Conservation (phyloP, 2,888 invertebrate species). For the Diarsia rubi region DNA sequence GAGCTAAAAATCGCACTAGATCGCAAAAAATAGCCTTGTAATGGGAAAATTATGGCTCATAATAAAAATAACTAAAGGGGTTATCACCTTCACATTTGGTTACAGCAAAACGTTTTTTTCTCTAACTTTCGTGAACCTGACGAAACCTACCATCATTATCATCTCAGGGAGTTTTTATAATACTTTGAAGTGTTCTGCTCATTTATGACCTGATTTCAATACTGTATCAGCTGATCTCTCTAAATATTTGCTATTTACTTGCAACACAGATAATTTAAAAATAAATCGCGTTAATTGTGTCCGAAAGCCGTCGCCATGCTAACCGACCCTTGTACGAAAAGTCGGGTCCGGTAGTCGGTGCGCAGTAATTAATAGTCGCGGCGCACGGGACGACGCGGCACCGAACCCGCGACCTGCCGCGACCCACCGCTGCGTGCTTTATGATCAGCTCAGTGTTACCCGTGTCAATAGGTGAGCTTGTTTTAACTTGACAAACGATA, state of each 20-base stretch:
- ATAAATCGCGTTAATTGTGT: neutral
- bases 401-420: constrained; percentile 72
- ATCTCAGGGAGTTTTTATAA: too few relatives aligned
- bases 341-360: constrained; percentile 62
- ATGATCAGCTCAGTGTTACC: constrained; percentile 39
- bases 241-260: neutral
- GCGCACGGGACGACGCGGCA: constrained; percentile 75
- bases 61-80: neutral
- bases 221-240: neutral
- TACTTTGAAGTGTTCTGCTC: too few relatives aligned
- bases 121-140: neutral
- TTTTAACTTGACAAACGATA: constrained; percentile 29
- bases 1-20: neutral
- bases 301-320: constrained; percentile 53
- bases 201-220: too few relatives aligned
- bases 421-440: constrained; percentile 73
- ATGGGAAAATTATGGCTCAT: too few relatives aligned
- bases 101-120: neutral
- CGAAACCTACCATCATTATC: too few relatives aligned
- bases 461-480: constrained; percentile 59
- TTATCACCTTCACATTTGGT: neutral
- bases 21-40: neutral
- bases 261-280: neutral
- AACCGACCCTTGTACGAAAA: constrained; percentile 34
- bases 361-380: constrained; percentile 79